These are phyloP conservation scores for Pocota personata DNA, from an alignment of 2,888 invertebrate genomes.

Conservation along the genomic window DNA sequence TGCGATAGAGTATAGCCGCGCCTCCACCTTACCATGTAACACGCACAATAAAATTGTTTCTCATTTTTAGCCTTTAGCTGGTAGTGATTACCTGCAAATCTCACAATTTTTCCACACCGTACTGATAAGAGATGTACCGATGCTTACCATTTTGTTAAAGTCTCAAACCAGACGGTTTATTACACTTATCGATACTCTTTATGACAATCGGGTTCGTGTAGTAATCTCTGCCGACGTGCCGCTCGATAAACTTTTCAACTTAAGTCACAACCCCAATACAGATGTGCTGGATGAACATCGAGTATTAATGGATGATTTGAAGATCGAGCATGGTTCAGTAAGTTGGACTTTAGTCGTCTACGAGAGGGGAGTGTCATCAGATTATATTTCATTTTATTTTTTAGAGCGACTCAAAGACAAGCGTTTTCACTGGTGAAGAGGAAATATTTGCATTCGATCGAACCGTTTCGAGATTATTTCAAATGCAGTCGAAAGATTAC, in stretches of 20 bases:
- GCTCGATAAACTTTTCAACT: slow-evolving; percentile 88
- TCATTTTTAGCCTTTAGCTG: slow-evolving; percentile 91
- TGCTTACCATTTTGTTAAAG: slow-evolving; percentile 89
- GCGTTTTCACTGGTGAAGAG: slow-evolving; percentile 98
- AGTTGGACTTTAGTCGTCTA: slow-evolving; percentile 77
- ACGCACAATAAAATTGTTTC: slow-evolving; percentile 5
- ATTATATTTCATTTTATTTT: slow-evolving; percentile 72
- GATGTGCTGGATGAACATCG: slow-evolving; percentile 90
- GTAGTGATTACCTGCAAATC: slow-evolving; percentile 96
- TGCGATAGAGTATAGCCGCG: slow-evolving; percentile 90
- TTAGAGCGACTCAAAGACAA: slow-evolving; percentile 90
- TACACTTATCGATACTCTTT: slow-evolving; percentile 97
- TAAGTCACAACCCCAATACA: slow-evolving; percentile 78
- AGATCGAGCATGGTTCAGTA: slow-evolving; percentile 90
- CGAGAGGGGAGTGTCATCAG: not conserved
- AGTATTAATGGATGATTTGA: slow-evolving; percentile 97
- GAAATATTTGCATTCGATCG: slow-evolving; percentile 98
- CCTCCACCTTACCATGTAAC: not conserved
- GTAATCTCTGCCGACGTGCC: slow-evolving; percentile 93
- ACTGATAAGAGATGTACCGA: slow-evolving; percentile 94
- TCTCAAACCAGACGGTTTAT: slow-evolving; percentile 97
- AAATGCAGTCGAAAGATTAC: slow-evolving; percentile 98
- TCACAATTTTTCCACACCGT: slow-evolving; percentile 97
- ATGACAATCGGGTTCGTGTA: slow-evolving; percentile 94
- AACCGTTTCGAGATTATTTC: slow-evolving; percentile 94